Percentiles rank a stretch among this genome's conserved stretches.
Conservation (phyloP, 2,113 vertebrate genomes). For the Misgurnus mizolepis region DNA sequence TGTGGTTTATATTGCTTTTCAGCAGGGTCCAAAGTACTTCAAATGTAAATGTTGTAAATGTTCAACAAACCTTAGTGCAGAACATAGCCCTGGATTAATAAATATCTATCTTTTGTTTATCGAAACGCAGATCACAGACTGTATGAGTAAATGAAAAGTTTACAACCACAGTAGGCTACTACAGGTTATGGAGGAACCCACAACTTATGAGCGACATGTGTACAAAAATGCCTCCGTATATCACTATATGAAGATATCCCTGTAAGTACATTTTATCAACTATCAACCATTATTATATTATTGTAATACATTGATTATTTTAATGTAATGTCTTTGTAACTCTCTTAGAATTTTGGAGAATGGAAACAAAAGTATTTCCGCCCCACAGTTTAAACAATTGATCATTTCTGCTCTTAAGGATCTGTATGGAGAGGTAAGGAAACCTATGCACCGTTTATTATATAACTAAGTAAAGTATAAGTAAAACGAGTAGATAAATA, state of each 20-base stretch:
- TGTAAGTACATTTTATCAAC: constrained; percentile 75
- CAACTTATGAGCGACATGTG: constrained; percentile 76
- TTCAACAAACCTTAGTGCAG: no score
- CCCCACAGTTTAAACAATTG: constrained; percentile 84
- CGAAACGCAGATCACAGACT: no score
- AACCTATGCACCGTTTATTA: not conserved
- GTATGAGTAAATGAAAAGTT: no score
- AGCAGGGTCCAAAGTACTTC: no score
- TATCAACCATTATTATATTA: not conserved
- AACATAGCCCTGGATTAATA: no score
- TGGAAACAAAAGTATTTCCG: constrained; percentile 65
- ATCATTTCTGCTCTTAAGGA: constrained; percentile 82
- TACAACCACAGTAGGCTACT: no score
- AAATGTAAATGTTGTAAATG: no score
- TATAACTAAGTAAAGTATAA: no score
- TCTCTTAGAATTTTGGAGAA: constrained; percentile 78
- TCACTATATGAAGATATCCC: constrained; percentile 83
- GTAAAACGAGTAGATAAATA: not conserved
- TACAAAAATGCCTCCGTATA: constrained; percentile 75
- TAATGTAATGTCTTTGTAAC: not conserved
- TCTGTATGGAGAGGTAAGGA: constrained; percentile 86
- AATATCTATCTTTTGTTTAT: no score
- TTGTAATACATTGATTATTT: not conserved
- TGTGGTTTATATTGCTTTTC: no score
- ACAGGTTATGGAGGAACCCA: constrained; percentile 43